Base-by-base conservation (phyloP, 2,797 vertebrate species). In the Martes flavigula region DNA sequence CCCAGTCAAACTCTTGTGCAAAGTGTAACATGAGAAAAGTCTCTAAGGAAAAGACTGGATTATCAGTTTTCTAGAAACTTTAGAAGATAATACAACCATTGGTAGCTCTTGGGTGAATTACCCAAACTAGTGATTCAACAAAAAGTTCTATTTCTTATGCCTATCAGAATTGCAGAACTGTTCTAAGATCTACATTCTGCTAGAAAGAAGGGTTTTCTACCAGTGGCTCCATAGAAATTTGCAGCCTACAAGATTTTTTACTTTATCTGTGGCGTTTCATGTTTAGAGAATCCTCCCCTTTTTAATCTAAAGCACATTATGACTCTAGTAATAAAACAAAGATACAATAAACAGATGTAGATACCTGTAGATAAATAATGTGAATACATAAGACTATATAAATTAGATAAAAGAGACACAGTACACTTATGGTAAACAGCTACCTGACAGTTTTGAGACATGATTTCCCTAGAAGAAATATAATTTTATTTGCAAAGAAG, bases 401-500 rank as follows among this genome's bases (percentile, higher is more conserved):
- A 95, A 90, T 66, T 85, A 81, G 86, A 88, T 60, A 83, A 86
- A 81, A 89, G 32, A 73, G n/a, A n/a, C 35, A 81, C 7, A 35
- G 73, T 18, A 66, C 1, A 30, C 3, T n/a, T 95, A 82, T 5
- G 10, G 8, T 51, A 91, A 95, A 75, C 32, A 72, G 32, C 62
- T 73, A 62, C 20, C 40, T 58, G 40, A 35, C 17, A 82, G 13
- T 64, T 84, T 75, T 84, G 12, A 79, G 15, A 58, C 32, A 40
- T 23, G 15, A 83, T 60, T 96, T 96, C 83, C 64, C 40, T 64
- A 46, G 6, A 87, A 92, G 7, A 94, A 83, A 79, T 72, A n/a
- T 35, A 91, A 90, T 54, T 96, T 75, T 90, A 92, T 43, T 92
- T 84, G 62, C 23, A 97, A 93, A 70, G n/a, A 81, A 89, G 30